Percentiles rank a stretch among this genome's conserved stretches.
phyloP scores from a whole-genome alignment of 2,888 invertebrate genomes.

The Cerastoderma edule region DNA sequence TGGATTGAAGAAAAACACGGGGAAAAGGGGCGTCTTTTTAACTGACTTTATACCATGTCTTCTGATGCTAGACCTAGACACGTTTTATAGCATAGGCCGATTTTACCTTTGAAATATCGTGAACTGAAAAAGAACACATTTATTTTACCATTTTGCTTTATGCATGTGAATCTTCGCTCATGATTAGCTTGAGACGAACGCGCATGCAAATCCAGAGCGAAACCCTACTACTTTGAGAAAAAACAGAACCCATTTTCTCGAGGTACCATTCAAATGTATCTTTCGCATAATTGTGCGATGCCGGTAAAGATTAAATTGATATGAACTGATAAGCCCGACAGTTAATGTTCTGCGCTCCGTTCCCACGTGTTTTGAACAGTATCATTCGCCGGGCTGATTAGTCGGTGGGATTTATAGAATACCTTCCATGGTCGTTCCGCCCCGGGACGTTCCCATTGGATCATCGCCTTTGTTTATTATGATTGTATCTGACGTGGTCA shows the following conservation, averaged over 20 bases:
- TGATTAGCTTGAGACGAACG: neutral
- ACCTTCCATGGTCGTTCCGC: slow-evolving; percentile 9
- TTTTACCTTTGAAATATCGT: no score
- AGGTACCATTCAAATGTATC: slow-evolving; percentile 12
- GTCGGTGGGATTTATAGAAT: neutral
- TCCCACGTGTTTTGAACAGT: neutral
- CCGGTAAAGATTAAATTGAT: slow-evolving; percentile 15
- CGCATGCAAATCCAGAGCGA: neutral
- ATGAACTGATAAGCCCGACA: slow-evolving; percentile 20
- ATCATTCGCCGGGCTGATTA: neutral
- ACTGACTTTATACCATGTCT: no score
- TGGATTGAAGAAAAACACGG: no score
- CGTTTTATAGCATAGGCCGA: neutral
- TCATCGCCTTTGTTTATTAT: no score
- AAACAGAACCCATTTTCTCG: slow-evolving; percentile 3
- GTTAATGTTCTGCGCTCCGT: slow-evolving; percentile 1
- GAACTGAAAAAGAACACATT: no score
- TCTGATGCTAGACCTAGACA: no score
- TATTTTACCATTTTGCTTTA: no score
- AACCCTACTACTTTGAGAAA: neutral
- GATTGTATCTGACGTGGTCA: neutral
- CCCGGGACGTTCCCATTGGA: no score
- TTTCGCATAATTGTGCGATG: slow-evolving; percentile 23
- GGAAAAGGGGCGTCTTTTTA: no score
- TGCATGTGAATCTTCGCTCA: no score